Evolutionary conservation across 2,113 vertebrate species (phyloP).

Genomic region (Salvelinus sp.): DNA sequence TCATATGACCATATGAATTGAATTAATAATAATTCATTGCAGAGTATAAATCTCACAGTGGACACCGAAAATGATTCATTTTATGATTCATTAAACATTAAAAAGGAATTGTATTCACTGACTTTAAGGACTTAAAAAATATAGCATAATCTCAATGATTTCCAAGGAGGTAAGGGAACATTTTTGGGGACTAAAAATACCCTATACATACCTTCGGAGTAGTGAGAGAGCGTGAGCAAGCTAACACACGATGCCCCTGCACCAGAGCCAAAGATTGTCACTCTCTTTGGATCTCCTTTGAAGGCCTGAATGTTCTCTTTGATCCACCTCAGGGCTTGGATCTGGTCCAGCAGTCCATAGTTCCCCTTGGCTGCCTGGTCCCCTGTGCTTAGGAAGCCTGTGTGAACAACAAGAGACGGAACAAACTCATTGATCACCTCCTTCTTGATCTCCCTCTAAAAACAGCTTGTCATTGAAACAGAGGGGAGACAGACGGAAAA

Average conservation of each 20-base stretch:
- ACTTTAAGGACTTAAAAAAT: too few relatives aligned
- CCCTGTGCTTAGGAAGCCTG: constrained; percentile 95
- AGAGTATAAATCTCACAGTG: too few relatives aligned
- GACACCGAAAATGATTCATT: too few relatives aligned
- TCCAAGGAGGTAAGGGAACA: background rate
- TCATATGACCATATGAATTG: too few relatives aligned
- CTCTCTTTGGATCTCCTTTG: constrained; percentile 92
- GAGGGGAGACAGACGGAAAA: background rate
- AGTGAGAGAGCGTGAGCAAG: constrained; percentile 92
- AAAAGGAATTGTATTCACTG: too few relatives aligned
- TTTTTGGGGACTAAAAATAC: background rate
- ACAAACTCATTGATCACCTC: constrained; percentile 3
- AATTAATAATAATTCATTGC: too few relatives aligned
- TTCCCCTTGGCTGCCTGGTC: constrained; percentile 97
- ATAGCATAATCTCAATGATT: too few relatives aligned
- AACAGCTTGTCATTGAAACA: background rate
- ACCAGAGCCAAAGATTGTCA: constrained; percentile 96
- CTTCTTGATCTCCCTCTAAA: background rate
- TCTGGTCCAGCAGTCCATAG: constrained; percentile 95
- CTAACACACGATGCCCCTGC: constrained; percentile 96
- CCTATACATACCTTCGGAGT: constrained; percentile 87
- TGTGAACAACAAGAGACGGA: constrained; percentile 28
- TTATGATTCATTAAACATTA: too few relatives aligned
- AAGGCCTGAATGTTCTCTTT: constrained; percentile 95
- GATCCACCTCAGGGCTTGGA: constrained; percentile 94